Percentiles rank a stretch among this genome's conserved stretches.
Evolutionary conservation across 2,113 vertebrate genomes (phyloP).

Genomic region (Myiagra hebetior): DNA sequence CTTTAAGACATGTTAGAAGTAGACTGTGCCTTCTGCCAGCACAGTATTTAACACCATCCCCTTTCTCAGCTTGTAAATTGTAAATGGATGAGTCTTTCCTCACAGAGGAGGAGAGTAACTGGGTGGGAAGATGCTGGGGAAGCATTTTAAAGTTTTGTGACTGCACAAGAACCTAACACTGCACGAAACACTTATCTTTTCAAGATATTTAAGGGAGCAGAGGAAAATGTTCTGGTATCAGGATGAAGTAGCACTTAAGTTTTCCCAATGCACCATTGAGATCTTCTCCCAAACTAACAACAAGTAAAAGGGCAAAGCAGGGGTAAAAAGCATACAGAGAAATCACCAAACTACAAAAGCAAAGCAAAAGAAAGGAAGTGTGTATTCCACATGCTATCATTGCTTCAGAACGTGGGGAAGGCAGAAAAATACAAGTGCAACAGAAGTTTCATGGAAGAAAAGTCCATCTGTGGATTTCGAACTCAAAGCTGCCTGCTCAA

Average conservation of each 20-base stretch:
- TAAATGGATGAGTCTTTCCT: background rate
- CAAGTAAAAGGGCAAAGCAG: background rate
- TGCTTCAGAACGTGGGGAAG: background rate
- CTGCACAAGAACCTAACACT: background rate
- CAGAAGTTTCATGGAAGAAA: background rate
- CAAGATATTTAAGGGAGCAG: background rate
- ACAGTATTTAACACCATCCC: background rate
- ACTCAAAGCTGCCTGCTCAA: background rate
- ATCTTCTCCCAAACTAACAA: background rate
- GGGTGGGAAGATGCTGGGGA: background rate
- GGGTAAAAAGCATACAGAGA: background rate
- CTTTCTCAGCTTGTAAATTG: background rate
- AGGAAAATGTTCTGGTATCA: background rate
- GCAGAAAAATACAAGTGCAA: background rate
- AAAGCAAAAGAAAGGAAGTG: background rate
- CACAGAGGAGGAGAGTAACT: background rate
- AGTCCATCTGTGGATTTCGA: background rate
- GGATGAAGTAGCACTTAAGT: background rate
- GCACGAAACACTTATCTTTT: background rate
- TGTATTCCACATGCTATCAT: rapidly evolving
- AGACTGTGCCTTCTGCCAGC: background rate
- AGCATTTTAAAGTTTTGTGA: background rate
- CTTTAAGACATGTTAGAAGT: background rate
- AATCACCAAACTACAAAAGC: background rate
- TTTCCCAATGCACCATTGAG: background rate